Conservation (phyloP, 2,797 vertebrate species). For the Poeciliopsis infans region DNA sequence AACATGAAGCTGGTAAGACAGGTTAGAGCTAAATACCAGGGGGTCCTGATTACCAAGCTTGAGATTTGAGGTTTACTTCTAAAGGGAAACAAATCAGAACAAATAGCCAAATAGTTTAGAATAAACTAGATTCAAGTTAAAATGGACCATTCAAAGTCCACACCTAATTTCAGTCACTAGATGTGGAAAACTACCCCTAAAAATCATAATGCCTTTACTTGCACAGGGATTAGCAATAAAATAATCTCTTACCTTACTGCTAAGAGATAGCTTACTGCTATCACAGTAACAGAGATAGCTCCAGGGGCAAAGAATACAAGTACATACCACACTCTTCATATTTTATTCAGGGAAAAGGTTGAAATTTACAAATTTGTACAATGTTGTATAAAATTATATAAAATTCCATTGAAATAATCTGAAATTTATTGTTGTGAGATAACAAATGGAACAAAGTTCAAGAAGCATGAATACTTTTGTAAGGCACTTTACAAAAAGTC, state of each 20-base stretch:
- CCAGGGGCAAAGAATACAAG: background rate
- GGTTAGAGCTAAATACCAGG: background rate
- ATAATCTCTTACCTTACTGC: too few relatives aligned
- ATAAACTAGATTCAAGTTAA: background rate
- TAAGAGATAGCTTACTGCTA: too few relatives aligned
- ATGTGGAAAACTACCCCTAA: background rate
- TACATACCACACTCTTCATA: background rate
- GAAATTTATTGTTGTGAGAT: background rate
- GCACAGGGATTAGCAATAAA: too few relatives aligned
- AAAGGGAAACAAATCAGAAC: background rate
- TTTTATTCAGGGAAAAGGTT: background rate
- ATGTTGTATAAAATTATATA: background rate
- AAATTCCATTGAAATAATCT: background rate
- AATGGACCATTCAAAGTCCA: background rate
- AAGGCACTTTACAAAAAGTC: conserved; percentile 19
- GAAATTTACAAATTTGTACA: background rate
- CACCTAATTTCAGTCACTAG: background rate
- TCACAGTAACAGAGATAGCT: background rate
- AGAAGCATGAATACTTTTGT: conserved; percentile 1
- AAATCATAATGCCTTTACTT: background rate
- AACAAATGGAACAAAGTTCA: background rate
- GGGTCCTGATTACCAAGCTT: background rate
- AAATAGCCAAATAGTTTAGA: background rate
- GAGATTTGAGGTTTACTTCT: background rate
- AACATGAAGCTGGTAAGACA: background rate